Conservation (phyloP, 2,888 invertebrate genomes). For the Lomographa bimaculata region DNA sequence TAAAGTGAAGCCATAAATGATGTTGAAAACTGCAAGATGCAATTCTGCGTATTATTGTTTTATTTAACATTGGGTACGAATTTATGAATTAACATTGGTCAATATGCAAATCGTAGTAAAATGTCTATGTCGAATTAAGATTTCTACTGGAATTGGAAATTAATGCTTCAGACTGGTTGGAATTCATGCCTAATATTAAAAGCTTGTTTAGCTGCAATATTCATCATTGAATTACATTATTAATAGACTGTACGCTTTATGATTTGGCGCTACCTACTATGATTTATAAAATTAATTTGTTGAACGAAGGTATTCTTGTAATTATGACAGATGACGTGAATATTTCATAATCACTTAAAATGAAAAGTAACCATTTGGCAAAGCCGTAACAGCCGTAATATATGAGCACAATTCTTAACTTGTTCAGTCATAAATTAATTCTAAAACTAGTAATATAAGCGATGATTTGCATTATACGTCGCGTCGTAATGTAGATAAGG, state of each 20-base stretch:
- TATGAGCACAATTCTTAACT: too few relatives aligned
- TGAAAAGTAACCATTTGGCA: not conserved
- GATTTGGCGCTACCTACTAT: too few relatives aligned
- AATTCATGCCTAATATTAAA: slow-evolving; percentile 2
- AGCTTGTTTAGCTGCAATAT: not conserved
- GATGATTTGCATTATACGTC: not conserved
- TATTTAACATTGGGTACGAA: slow-evolving; percentile 18
- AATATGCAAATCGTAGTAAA: slow-evolving; percentile 33
- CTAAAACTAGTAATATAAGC: not conserved
- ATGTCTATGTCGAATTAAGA: slow-evolving; percentile 24
- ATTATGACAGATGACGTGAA: slow-evolving; percentile 4
- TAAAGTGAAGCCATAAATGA: slow-evolving; percentile 13
- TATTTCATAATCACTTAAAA: not conserved
- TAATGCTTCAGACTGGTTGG: slow-evolving; percentile 17
- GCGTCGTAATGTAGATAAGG: too few relatives aligned
- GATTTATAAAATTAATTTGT: too few relatives aligned
- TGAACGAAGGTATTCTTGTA: not conserved
- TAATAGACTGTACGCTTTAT: too few relatives aligned
- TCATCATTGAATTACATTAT: too few relatives aligned
- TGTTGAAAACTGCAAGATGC: slow-evolving; percentile 14
- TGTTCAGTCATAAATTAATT: not conserved
- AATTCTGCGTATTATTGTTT: slow-evolving; percentile 14
- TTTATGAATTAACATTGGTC: slow-evolving; percentile 33
- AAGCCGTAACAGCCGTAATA: too few relatives aligned
- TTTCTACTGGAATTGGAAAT: slow-evolving; percentile 8